Percentiles rank a stretch among this genome's conserved stretches.
Conservation (phyloP, 2,888 invertebrate species). For the Boloria selene region DNA sequence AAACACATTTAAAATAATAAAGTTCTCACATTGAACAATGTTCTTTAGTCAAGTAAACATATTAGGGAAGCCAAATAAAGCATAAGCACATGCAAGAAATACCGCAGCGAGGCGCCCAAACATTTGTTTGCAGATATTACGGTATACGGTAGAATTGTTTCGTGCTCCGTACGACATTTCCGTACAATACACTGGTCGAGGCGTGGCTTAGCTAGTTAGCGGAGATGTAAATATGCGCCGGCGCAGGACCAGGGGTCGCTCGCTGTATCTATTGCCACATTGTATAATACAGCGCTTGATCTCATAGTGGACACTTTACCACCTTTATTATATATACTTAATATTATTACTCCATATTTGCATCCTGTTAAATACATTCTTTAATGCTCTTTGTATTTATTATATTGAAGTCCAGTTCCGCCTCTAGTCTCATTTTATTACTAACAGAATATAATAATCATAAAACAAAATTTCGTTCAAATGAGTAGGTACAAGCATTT, state of each 20-base stretch:
- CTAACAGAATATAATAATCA: no score
- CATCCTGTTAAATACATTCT: no score
- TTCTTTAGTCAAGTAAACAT: constrained; percentile 31
- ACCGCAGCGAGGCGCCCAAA: constrained; percentile 61
- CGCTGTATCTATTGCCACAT: constrained; percentile 55
- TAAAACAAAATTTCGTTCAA: no score
- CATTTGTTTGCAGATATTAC: constrained; percentile 75
- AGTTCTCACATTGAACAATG: constrained; percentile 30
- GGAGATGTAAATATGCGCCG: constrained; percentile 56
- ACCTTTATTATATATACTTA: background rate
- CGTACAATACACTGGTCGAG: constrained; percentile 70
- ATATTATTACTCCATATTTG: no score
- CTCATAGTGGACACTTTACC: constrained; percentile 36
- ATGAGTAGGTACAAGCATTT: no score
- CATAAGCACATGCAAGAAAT: constrained; percentile 45
- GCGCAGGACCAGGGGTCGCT: constrained; percentile 50
- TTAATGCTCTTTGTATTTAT: no score
- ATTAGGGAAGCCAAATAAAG: constrained; percentile 41
- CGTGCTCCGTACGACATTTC: constrained; percentile 71
- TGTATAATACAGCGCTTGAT: constrained; percentile 43
- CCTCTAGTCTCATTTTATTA: no score
- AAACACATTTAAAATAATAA: constrained; percentile 15
- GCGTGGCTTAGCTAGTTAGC: constrained; percentile 62
- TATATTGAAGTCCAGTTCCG: no score
- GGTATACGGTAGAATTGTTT: constrained; percentile 72